Percentiles rank a stretch among this genome's conserved stretches.
phyloP scores from a whole-genome alignment of 1,140 invertebrate species.

The Galendromus occidentalis region DNA sequence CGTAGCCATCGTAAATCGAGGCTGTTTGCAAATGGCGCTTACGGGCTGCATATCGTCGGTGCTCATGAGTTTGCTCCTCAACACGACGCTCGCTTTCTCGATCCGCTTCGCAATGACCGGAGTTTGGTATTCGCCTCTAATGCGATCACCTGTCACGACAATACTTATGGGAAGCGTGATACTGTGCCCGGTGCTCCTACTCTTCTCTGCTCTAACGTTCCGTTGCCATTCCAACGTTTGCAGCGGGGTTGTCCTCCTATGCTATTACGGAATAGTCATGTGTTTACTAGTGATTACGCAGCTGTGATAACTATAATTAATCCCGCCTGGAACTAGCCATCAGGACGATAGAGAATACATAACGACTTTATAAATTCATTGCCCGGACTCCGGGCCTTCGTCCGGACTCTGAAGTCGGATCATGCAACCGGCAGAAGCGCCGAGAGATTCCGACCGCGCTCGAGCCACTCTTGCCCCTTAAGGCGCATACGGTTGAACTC shows the following conservation, averaged over 20 bases:
- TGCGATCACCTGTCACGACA: background rate
- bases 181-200: background rate
- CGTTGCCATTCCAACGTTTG: background rate
- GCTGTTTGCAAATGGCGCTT: conserved; percentile 1
- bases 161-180: background rate
- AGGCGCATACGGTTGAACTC: too few species aligned
- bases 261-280: background rate
- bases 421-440: too few species aligned
- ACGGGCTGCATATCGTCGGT: background rate
- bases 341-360: too few species aligned
- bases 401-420: too few species aligned
- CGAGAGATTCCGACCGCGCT: too few species aligned
- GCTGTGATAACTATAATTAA: background rate
- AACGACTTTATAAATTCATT: too few species aligned
- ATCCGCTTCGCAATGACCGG: background rate
- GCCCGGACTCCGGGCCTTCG: too few species aligned
- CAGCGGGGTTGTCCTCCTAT: background rate
- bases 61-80: background rate
- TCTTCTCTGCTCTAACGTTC: background rate
- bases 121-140: background rate
- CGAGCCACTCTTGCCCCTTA: too few species aligned
- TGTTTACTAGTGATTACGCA: background rate
- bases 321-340: too few species aligned
- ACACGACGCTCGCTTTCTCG: background rate
- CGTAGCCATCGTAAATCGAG: conserved; percentile 2